Evolutionary conservation across 2,888 invertebrate species (phyloP).

Genomic region (Sthenelais limicola): DNA sequence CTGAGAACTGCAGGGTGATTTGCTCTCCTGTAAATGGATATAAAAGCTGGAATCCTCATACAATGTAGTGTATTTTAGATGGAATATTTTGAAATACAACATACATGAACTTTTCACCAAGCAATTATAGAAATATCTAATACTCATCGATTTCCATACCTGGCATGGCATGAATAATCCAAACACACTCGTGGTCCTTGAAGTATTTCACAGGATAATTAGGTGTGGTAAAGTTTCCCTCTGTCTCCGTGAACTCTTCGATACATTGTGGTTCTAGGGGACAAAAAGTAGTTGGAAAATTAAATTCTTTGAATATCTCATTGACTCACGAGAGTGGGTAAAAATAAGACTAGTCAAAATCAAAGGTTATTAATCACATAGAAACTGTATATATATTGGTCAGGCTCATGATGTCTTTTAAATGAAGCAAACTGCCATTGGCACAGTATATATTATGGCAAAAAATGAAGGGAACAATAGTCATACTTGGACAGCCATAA

Average conservation of each 20-base stretch:
- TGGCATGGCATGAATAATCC: constrained; percentile 47
- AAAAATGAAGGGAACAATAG: no score
- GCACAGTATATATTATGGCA: no score
- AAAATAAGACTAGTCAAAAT: not conserved
- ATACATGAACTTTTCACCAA: not conserved
- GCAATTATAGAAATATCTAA: not conserved
- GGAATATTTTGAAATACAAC: not conserved
- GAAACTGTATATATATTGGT: no score
- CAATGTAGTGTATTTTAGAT: not conserved
- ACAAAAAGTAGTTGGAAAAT: not conserved
- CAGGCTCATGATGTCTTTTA: no score
- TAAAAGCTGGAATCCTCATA: not conserved
- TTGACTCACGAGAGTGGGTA: not conserved
- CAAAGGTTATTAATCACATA: not conserved
- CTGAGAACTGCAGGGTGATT: constrained; percentile 47
- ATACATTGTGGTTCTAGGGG: constrained; percentile 45
- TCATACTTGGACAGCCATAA: constrained; percentile 53
- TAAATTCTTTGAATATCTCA: not conserved
- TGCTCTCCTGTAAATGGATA: constrained; percentile 46
- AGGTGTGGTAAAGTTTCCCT: constrained; percentile 45
- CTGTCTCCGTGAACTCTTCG: constrained; percentile 41
- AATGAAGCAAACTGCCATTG: no score
- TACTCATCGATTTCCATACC: constrained; percentile 34
- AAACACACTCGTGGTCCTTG: constrained; percentile 45
- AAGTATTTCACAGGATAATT: constrained; percentile 47